Base-by-base conservation (phyloP, 2,797 vertebrate genomes). In the Spinus olivaceus region DNA sequence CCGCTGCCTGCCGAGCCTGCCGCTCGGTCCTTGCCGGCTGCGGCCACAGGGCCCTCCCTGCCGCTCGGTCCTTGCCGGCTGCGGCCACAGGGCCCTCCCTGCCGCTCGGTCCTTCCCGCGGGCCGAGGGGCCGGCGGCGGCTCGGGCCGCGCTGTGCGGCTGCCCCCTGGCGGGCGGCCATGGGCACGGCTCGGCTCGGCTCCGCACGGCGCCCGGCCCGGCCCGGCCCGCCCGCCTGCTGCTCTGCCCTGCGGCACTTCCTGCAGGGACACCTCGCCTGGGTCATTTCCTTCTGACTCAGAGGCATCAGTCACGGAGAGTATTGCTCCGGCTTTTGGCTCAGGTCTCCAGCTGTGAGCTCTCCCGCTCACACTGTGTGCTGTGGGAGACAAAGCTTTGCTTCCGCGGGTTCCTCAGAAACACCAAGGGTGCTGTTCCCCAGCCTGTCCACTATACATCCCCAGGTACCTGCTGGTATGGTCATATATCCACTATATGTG, bases 261-360 rank as follows among this genome's bases (percentile, higher is more conserved):
- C 94, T 60, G 90, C 88, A 6, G 54, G 1, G 17, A 63, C 59
- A 7, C 30, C 90, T 22, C 19, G 12, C 80, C 39, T 56, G 66
- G 88, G 70, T 90, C 94, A 90, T 90, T 95, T 92, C 94, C 91
- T 92, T 54, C 60, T 94, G 96, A 88, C 85, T 91, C 95, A 88
- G 80, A 25, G 1, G 59, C 80, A 49, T 69, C 94, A 81, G 0
- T 84, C 90, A 66, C 60, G 1, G 49, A 22, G 24, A 23, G 1
- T 15, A 18, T 33, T 39, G 77, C 93, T 73, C 49, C n/a, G 27
- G 59, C 25, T 77, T 12, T 61, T 85, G 88, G 88, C 86, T 78
- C 80, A 1, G 70, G 24, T 18, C 46, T 74, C 46, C 41, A 24
- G 61, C 23, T 19, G 23, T 4, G 60, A 78, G 70, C 53, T 12